Percentiles rank a stretch among this genome's conserved stretches.
phyloP scores from a whole-genome alignment of 1,140 invertebrate species.

The Sinonovacula constricta region DNA sequence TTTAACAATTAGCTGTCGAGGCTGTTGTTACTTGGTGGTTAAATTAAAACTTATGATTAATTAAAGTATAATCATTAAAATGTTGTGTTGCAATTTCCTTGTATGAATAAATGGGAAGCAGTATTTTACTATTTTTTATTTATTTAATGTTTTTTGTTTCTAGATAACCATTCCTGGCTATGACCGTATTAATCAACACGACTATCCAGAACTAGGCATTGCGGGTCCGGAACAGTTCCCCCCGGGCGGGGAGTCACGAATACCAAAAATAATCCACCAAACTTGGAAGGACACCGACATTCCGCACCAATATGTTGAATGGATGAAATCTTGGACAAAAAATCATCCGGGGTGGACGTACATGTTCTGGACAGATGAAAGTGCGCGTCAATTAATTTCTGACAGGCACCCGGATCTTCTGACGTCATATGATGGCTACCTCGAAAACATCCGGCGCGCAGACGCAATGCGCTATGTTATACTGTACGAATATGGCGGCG shows the following conservation, averaged over 20 bases:
- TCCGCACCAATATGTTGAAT: constrained; percentile 59
- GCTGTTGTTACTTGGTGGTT: no score
- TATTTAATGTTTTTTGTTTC: no score
- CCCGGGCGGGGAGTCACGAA: constrained; percentile 33
- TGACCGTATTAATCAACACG: constrained; percentile 10
- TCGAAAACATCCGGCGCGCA: constrained; percentile 65
- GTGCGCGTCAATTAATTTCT: constrained; percentile 60
- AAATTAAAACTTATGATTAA: no score
- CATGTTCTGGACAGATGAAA: constrained; percentile 72
- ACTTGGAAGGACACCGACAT: constrained; percentile 66
- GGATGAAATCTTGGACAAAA: constrained; percentile 64
- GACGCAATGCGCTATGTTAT: constrained; percentile 71
- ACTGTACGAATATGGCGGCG: constrained; percentile 69
- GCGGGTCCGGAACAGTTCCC: constrained; percentile 51
- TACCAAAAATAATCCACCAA: constrained; percentile 73
- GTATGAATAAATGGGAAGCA: no score
- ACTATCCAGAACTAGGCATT: constrained; percentile 47
- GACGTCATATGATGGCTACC: constrained; percentile 63
- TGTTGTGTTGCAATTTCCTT: no score
- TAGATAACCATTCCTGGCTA: constrained; percentile 38
- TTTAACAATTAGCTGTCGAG: no score
- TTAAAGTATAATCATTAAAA: no score
- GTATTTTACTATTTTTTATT: no score
- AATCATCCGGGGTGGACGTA: constrained; percentile 71
- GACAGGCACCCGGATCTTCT: constrained; percentile 63